A percentile compares a stretch with the other conserved stretches of the same genome.
Evolutionary conservation across 2,888 invertebrate genomes (phyloP).

Genomic region (Clunio marinus): DNA sequence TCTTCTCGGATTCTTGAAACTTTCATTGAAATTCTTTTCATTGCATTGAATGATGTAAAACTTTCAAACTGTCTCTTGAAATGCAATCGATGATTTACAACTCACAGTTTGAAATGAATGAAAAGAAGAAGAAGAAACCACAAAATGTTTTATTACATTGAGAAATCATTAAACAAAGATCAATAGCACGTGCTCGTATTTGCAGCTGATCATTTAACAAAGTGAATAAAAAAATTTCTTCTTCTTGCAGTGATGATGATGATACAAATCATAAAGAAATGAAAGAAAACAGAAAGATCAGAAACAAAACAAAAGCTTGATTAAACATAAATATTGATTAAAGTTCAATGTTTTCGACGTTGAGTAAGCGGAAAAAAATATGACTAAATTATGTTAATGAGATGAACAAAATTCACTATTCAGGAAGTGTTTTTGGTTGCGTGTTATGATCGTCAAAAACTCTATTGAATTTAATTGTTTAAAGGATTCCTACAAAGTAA

Average conservation of each 20-base stretch:
- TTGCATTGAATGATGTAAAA: too few species aligned
- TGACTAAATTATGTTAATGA: neutral
- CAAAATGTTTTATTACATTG: neutral
- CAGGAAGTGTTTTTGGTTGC: too few species aligned
- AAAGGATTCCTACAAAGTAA: too few species aligned
- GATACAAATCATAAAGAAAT: neutral
- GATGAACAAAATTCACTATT: too few species aligned
- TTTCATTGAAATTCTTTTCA: too few species aligned
- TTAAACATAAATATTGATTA: neutral
- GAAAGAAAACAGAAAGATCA: neutral
- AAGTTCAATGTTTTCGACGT: neutral
- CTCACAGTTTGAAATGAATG: too few species aligned
- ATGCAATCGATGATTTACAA: neutral
- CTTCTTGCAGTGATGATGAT: conserved; percentile 23
- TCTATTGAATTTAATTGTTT: too few species aligned
- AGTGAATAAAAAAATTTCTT: conserved; percentile 24
- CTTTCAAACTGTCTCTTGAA: too few species aligned
- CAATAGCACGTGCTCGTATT: conserved; percentile 25
- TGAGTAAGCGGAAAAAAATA: neutral
- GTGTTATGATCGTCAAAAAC: too few species aligned
- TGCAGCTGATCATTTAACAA: conserved; percentile 31
- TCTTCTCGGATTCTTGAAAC: too few species aligned
- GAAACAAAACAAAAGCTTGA: too few species aligned
- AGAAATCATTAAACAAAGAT: neutral
- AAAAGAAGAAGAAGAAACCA: neutral